Evolutionary conservation across 2,113 vertebrate genomes (phyloP).

Genomic region (Camelus bactrianus): DNA sequence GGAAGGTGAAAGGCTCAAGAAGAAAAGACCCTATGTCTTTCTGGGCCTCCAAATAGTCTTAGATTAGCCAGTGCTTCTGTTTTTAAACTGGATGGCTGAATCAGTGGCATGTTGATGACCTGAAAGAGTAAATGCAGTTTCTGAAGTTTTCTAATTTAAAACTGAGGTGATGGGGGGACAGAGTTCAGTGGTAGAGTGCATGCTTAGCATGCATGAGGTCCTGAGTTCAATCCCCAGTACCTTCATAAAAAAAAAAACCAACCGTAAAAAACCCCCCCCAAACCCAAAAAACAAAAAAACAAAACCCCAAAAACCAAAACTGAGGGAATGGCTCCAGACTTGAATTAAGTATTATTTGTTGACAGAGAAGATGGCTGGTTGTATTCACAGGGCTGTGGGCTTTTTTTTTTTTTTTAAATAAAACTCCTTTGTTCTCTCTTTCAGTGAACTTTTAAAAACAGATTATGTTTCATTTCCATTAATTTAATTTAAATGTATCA

Average conservation of each 20-base stretch:
- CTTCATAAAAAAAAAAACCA: no score
- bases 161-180: not conserved
- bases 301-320: not conserved
- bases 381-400: not conserved
- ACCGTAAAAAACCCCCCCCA: no score
- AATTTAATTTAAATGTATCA: not conserved
- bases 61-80: not conserved
- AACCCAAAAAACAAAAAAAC: no score
- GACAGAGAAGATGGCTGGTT: not conserved
- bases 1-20: not conserved
- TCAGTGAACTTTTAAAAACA: constrained; percentile 42
- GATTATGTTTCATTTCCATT: not conserved
- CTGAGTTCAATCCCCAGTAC: no score
- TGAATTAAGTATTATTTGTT: not conserved
- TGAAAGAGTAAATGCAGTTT: not conserved
- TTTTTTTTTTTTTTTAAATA: not conserved
- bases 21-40: not conserved
- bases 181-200: no score
- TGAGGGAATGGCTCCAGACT: not conserved
- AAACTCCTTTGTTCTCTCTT: not conserved
- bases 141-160: not conserved
- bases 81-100: not conserved
- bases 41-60: not conserved
- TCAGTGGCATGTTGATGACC: not conserved
- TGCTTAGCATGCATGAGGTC: no score